phyloP scores from a whole-genome alignment of 2,797 vertebrate species.

The Tapera naevia region DNA sequence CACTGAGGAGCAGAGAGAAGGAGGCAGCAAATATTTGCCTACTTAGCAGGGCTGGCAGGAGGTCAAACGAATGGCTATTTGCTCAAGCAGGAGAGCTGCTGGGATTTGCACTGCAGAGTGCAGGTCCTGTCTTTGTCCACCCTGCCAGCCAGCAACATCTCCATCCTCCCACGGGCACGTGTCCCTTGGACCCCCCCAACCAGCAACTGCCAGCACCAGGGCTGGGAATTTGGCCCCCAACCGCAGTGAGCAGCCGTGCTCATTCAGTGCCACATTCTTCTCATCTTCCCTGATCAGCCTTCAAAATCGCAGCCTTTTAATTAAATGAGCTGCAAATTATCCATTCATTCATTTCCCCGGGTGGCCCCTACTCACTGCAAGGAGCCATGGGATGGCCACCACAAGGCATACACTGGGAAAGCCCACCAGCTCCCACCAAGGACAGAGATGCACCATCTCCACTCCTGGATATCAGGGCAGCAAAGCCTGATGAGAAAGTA shows the following conservation, averaged over 20 bases:
- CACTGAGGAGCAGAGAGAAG: not conserved
- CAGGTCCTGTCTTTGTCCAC: not conserved
- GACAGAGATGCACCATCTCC: not conserved
- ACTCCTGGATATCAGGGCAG: accelerated
- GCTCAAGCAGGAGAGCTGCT: not conserved
- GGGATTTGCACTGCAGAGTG: not conserved
- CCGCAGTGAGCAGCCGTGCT: not conserved
- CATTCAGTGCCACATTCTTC: accelerated
- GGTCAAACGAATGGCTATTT: not conserved
- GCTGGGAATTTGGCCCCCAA: accelerated
- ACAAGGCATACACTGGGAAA: not conserved
- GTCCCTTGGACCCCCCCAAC: not conserved
- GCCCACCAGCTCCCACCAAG: accelerated
- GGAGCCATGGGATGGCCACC: too few relatives aligned
- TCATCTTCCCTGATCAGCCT: not conserved
- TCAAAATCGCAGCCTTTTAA: not conserved
- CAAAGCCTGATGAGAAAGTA: not conserved
- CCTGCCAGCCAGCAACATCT: accelerated
- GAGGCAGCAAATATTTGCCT: not conserved
- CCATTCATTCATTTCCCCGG: not conserved
- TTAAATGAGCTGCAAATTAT: not conserved
- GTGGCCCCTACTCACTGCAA: not conserved
- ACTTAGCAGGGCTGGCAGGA: not conserved
- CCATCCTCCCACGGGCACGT: not conserved
- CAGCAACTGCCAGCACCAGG: accelerated